Evolutionary conservation across 2,113 vertebrate genomes (phyloP).

Genomic region (Loxodonta africana): DNA sequence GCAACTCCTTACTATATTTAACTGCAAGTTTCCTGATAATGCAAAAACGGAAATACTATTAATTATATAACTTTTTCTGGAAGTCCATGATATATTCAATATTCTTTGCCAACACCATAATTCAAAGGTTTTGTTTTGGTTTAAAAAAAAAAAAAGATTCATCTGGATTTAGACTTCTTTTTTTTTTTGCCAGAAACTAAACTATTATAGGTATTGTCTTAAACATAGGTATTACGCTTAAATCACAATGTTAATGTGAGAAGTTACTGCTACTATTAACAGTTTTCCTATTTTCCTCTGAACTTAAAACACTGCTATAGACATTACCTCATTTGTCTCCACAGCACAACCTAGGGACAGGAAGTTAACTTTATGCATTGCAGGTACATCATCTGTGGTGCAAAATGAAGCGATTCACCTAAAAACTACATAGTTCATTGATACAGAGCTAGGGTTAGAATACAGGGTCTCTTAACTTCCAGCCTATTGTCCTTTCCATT

Average conservation of each 20-base stretch:
- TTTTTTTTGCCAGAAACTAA: constrained; percentile 13
- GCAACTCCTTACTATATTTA: neutral
- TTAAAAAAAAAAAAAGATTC: neutral
- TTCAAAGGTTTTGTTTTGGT: neutral
- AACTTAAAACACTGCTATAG: neutral
- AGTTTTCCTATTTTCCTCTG: neutral
- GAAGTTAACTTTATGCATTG: neutral
- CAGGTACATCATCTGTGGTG: neutral
- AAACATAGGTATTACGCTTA: neutral
- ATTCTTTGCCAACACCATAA: no score
- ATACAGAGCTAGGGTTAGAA: neutral
- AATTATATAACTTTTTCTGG: neutral
- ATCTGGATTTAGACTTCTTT: neutral
- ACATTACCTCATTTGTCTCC: constrained; percentile 39
- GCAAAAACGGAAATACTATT: constrained; percentile 6
- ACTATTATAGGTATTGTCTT: neutral
- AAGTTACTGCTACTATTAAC: neutral
- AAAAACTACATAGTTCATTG: neutral
- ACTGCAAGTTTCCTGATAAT: neutral
- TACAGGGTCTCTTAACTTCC: neutral
- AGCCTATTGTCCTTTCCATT: neutral
- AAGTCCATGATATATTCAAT: no score
- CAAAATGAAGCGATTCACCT: constrained; percentile 25
- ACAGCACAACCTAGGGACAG: neutral
- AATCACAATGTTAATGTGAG: constrained; percentile 2